Evolutionary conservation across 2,888 invertebrate species (phyloP).

Genomic region (Acanthacorydalis orientalis): DNA sequence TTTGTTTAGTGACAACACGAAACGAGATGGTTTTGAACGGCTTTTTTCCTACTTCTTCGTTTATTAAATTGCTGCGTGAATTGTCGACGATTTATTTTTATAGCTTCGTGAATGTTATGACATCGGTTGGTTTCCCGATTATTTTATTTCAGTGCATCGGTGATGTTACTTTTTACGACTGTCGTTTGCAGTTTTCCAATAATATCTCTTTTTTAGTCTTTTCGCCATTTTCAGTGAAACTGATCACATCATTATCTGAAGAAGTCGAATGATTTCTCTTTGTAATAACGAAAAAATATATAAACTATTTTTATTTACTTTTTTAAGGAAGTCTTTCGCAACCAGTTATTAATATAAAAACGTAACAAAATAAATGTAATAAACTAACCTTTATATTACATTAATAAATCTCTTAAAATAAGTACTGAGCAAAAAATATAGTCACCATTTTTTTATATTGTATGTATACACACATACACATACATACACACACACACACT

Average conservation of each 20-base stretch:
- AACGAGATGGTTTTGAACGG: not conserved
- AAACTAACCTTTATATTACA: too few relatives aligned
- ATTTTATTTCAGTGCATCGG: not conserved
- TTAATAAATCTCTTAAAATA: too few relatives aligned
- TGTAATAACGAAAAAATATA: too few relatives aligned
- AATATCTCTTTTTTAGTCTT: not conserved
- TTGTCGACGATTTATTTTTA: slow-evolving; percentile 3
- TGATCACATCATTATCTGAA: not conserved
- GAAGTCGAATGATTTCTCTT: not conserved
- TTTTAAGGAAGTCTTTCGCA: too few relatives aligned
- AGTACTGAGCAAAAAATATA: too few relatives aligned
- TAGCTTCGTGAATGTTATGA: slow-evolving; percentile 1
- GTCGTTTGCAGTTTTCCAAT: not conserved
- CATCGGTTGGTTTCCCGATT: not conserved
- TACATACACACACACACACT: too few relatives aligned
- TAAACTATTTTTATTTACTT: too few relatives aligned
- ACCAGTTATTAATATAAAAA: too few relatives aligned
- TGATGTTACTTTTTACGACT: not conserved
- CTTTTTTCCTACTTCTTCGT: slow-evolving; percentile 2
- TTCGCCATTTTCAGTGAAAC: not conserved
- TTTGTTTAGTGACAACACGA: slow-evolving; percentile 2
- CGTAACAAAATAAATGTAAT: too few relatives aligned
- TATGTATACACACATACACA: too few relatives aligned
- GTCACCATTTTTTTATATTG: too few relatives aligned
- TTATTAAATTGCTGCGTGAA: slow-evolving; percentile 3